A percentile compares a stretch with the other conserved stretches of the same genome.
phyloP scores from a whole-genome alignment of 2,113 vertebrate species.

The Boulengeromyrus knoepffleri region DNA sequence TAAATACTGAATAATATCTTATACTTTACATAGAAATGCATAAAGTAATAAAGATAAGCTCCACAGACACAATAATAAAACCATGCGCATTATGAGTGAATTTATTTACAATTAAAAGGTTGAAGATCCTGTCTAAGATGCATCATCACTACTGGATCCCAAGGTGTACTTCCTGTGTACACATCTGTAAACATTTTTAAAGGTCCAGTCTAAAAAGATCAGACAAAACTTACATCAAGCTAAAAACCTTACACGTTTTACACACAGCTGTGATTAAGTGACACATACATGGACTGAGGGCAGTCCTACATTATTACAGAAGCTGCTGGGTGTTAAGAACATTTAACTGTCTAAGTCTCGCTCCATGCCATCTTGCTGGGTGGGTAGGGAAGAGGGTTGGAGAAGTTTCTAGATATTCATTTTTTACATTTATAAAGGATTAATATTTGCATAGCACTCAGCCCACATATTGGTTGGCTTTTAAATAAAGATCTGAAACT shows the following conservation, averaged over 20 bases:
- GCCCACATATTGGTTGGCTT: not conserved
- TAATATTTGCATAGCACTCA: slow-evolving; percentile 18
- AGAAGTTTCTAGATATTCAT: not conserved
- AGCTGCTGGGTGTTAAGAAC: not conserved
- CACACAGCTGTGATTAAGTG: slow-evolving; percentile 28
- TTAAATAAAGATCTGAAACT: not conserved
- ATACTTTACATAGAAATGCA: not conserved
- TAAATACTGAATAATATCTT: not conserved
- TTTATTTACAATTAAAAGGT: slow-evolving; percentile 62
- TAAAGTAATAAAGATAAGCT: not conserved
- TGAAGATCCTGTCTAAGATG: slow-evolving; percentile 39
- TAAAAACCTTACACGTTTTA: slow-evolving; percentile 30
- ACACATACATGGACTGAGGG: slow-evolving; percentile 23
- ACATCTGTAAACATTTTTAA: slow-evolving; percentile 48
- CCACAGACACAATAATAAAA: slow-evolving; percentile 21
- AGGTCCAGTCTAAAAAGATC: slow-evolving; percentile 29
- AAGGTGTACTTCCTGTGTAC: slow-evolving; percentile 11
- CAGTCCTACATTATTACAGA: not conserved
- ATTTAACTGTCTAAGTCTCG: not conserved
- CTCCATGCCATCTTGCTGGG: not conserved
- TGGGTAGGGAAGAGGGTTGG: not conserved
- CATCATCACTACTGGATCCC: slow-evolving; percentile 22
- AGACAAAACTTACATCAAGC: slow-evolving; percentile 43
- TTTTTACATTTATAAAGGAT: slow-evolving; percentile 6
- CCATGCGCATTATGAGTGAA: slow-evolving; percentile 38